These are phyloP conservation scores for Myoxocephalus aenaeus DNA, from an alignment of 2,797 vertebrate species.

Conservation along the genomic window DNA sequence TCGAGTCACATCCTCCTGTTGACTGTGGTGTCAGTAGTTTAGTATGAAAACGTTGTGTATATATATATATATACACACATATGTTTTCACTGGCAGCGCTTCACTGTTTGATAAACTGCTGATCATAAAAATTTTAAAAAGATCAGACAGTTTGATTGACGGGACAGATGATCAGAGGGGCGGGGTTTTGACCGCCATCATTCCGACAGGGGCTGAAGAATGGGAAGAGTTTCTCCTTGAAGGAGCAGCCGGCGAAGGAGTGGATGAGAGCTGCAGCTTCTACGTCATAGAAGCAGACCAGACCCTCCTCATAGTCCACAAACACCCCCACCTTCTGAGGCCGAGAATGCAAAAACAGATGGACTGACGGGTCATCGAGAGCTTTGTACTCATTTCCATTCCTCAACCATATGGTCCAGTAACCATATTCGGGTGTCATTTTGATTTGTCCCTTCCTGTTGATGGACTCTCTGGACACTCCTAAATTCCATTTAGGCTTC, in stretches of 20 bases:
- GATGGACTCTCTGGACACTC: constrained; percentile 31
- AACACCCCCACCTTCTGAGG: constrained; percentile 21
- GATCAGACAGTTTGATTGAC: neutral
- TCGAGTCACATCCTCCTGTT: too few species aligned
- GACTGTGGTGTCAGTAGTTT: too few species aligned
- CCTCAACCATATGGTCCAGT: neutral
- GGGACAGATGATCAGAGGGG: neutral
- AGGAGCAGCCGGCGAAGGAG: constrained; percentile 5
- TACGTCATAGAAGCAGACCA: constrained; percentile 15
- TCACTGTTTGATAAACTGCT: neutral
- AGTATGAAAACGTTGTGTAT: too few species aligned
- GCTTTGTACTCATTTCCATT: neutral
- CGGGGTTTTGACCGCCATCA: neutral
- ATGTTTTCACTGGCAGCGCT: neutral
- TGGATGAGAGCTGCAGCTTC: constrained; percentile 3
- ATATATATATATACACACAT: too few species aligned
- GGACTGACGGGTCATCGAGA: accelerated
- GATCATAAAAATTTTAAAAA: neutral
- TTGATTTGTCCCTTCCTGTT: neutral
- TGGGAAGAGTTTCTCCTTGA: neutral
- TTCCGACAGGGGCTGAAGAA: neutral
- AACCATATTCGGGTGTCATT: neutral
- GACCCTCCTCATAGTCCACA: constrained; percentile 16
- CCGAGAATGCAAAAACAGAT: accelerated
- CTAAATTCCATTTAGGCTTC: constrained; percentile 22